Percentiles rank a stretch among this genome's conserved stretches.
Evolutionary conservation across 2,113 vertebrate genomes (phyloP).

Genomic region (Cheirogaleus medius): DNA sequence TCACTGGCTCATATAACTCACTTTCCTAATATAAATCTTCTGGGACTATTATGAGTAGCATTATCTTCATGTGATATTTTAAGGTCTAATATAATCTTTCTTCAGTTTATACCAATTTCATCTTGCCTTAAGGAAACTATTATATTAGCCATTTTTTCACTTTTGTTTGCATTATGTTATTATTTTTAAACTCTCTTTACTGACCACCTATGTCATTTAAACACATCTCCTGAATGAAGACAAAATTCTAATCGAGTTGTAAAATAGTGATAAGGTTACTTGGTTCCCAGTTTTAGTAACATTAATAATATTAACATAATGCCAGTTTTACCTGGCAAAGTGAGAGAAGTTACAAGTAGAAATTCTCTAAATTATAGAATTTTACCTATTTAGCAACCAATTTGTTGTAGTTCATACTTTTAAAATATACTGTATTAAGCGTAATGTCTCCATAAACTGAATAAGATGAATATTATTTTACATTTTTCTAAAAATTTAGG

Average conservation of each 20-base stretch:
- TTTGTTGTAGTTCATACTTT: background rate
- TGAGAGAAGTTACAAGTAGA: background rate
- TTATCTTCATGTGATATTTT: conserved; percentile 14
- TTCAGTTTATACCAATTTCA: background rate
- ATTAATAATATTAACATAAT: background rate
- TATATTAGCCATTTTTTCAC: background rate
- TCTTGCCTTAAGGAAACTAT: background rate
- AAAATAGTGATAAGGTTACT: background rate
- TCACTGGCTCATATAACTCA: background rate
- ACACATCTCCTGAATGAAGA: background rate
- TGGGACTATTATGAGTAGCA: background rate
- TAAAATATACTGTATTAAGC: conserved; percentile 3
- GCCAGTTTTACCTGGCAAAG: background rate
- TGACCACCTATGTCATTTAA: background rate
- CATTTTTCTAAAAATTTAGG: conserved; percentile 1
- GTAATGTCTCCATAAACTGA: background rate
- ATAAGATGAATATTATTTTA: background rate
- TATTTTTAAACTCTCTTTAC: background rate
- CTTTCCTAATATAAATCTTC: background rate
- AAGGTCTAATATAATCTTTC: background rate
- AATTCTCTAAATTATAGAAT: background rate
- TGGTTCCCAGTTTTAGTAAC: background rate
- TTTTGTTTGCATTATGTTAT: background rate
- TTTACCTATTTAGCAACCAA: background rate
- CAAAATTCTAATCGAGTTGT: background rate